Conservation (phyloP, 2,888 invertebrate genomes). For the Caenorhabditis sp. region DNA sequence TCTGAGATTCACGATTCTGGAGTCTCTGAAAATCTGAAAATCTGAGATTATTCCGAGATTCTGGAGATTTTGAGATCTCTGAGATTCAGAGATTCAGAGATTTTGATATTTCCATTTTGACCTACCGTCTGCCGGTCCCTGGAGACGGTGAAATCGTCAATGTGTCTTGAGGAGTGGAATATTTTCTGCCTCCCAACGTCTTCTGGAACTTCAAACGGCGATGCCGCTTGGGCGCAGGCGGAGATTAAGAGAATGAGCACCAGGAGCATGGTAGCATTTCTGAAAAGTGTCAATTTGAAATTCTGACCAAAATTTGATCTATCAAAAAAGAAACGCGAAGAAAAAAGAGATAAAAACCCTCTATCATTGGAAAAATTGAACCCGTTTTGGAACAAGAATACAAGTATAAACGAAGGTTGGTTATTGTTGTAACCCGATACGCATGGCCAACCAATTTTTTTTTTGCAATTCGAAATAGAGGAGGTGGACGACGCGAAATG, state of each 20-base stretch:
- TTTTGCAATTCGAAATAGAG: conserved; percentile 27
- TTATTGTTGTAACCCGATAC: no score
- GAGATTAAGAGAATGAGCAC: conserved; percentile 35
- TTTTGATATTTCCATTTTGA: neutral
- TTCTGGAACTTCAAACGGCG: conserved; percentile 36
- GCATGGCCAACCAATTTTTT: conserved; percentile 37
- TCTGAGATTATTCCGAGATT: no score
- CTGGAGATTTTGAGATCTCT: no score
- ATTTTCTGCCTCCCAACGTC: conserved; percentile 51
- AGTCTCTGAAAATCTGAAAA: no score
- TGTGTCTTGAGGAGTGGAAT: conserved; percentile 50
- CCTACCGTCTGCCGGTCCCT: conserved; percentile 58
- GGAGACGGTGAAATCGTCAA: conserved; percentile 65
- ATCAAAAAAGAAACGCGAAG: neutral
- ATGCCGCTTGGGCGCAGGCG: conserved; percentile 3
- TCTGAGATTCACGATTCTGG: no score
- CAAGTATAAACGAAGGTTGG: no score
- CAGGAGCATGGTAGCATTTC: conserved; percentile 49
- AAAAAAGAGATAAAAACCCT: neutral
- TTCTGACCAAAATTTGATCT: no score
- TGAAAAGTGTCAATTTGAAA: no score
- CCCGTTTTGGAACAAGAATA: neutral
- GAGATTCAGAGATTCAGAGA: no score
- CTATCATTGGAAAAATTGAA: neutral
- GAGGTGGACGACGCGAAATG: no score